Evolutionary conservation across 1,140 invertebrate genomes (phyloP), one percentile per base, ranked within the genome.

Genomic region (Metopolophium dirhodum): DNA sequence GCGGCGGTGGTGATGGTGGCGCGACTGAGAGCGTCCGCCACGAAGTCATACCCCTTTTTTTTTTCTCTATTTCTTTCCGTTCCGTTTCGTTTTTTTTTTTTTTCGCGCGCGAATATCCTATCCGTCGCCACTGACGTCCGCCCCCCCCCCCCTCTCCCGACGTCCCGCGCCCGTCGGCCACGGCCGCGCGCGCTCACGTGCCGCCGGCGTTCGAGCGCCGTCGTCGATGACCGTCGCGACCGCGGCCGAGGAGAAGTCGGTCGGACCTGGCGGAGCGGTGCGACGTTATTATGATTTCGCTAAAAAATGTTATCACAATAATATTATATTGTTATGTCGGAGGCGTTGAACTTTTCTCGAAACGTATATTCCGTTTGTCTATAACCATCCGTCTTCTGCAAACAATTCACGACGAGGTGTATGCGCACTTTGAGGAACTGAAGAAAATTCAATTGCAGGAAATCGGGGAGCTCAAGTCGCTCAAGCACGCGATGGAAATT

Each of bases 11-110:
- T 26, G 23, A 23, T 30, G 61, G 61, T n/a, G 30, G 61, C 14
- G 61, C 14, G 61, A 11, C 7, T 22, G 45, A 57, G 22, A 37
- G 23, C 89, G 89, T 45, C 89, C 54, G 54, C 26, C 54, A 4
- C 54, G 4, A 18, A 35, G 47, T 61, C 37, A 54, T 90, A 45
- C 54, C 54, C n/a, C 37, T 57, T 90, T 90, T 90, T 90, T 89
- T 89, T 88, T 37, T n/a, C n/a, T n/a, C 35, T 89, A 6, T 51
- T 89, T 89, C 47, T 89, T 89, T 35, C 30, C 49, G 26, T 88
- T 88, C 22, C 14, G 20, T 61, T 90, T 18, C 37, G 37, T 77
- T 77, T 57, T 6, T 20, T 57, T 68, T 68, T 68, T 61, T 61
- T 68, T 68, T 47, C 49, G 45, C 87, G 45, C 87, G 45, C 47